phyloP scores from a whole-genome alignment of 2,113 vertebrate genomes.

The Tachysurus vachellii region DNA sequence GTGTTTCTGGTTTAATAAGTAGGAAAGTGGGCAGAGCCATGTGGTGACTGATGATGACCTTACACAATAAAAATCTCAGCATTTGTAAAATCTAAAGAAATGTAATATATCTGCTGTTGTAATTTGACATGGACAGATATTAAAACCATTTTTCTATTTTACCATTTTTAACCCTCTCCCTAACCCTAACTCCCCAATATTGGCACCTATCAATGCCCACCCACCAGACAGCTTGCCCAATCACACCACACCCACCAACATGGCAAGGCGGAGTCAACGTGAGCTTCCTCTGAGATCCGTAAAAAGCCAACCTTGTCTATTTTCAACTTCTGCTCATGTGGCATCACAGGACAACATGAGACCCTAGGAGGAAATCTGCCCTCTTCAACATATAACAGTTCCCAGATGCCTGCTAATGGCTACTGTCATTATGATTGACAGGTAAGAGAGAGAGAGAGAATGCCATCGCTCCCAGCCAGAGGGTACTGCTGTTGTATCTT shows the following conservation, averaged over 20 bases:
- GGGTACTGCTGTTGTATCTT: not conserved
- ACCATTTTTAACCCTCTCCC: not conserved
- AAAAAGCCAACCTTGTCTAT: not conserved
- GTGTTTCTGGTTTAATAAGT: no score
- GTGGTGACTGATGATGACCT: no score
- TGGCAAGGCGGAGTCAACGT: not conserved
- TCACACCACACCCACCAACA: not conserved
- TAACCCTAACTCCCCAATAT: not conserved
- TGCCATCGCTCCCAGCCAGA: not conserved
- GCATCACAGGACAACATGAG: not conserved
- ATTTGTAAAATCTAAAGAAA: no score
- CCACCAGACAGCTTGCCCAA: not conserved
- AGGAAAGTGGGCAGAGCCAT: no score
- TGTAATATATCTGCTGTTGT: no score
- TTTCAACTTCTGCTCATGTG: not conserved
- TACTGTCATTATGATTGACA: not conserved
- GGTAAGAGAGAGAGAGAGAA: not conserved
- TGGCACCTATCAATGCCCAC: not conserved
- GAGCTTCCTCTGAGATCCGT: not conserved
- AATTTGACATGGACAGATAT: no score
- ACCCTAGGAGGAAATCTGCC: not conserved
- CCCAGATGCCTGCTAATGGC: not conserved
- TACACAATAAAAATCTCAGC: no score
- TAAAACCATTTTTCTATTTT: no score
- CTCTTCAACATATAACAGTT: not conserved